Percentiles rank a stretch among this genome's conserved stretches.
Evolutionary conservation across 1,140 invertebrate genomes (phyloP).

Genomic region (Drosophila trapezifrons): DNA sequence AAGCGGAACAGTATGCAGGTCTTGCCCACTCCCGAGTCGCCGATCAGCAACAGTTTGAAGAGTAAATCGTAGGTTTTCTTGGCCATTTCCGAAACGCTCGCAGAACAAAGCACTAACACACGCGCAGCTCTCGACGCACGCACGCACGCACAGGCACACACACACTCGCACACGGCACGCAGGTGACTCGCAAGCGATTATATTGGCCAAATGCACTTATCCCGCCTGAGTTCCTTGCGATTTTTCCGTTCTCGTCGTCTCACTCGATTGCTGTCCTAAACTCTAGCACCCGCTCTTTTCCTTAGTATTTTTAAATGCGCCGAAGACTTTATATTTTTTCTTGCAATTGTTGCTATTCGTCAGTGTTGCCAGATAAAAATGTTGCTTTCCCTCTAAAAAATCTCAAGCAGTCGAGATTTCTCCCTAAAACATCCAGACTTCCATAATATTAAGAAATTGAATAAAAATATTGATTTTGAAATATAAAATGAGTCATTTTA

Average conservation of each 20-base stretch:
- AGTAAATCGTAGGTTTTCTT: constrained; percentile 99
- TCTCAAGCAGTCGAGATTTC: no score
- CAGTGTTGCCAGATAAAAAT: no score
- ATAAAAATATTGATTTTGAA: no score
- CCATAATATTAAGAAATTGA: no score
- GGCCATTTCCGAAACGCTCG: constrained; percentile 87
- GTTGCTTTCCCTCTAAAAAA: no score
- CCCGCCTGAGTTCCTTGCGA: not conserved
- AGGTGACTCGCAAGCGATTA: constrained; percentile 33
- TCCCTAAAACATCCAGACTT: no score
- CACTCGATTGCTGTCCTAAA: not conserved
- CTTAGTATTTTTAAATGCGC: constrained; percentile 16
- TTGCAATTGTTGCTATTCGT: constrained; percentile 38
- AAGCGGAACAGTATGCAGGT: constrained; percentile 99
- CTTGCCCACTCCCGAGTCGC: constrained; percentile 99
- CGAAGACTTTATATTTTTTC: constrained; percentile 26
- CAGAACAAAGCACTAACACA: constrained; percentile 65
- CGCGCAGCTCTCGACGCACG: constrained; percentile 42
- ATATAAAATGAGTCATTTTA: no score
- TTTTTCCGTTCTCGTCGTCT: not conserved
- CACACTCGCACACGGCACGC: constrained; percentile 33
- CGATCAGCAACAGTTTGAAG: constrained; percentile 98
- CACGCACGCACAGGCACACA: constrained; percentile 37
- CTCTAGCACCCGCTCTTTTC: not conserved
- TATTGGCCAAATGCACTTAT: constrained; percentile 24